phyloP scores from a whole-genome alignment of 2,888 invertebrate species.

The Lydus trimaculatus region DNA sequence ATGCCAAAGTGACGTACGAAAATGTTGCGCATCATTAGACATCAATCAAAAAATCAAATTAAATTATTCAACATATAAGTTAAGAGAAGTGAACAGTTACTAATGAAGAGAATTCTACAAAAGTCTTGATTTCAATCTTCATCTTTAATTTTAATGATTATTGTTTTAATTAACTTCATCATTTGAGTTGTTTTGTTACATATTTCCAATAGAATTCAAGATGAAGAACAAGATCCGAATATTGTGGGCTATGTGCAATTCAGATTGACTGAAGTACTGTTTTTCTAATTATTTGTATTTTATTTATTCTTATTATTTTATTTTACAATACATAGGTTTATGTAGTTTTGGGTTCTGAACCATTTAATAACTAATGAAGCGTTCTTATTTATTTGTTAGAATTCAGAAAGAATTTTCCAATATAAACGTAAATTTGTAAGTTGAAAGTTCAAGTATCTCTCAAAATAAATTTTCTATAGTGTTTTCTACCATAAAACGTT shows the following conservation, averaged over 20 bases:
- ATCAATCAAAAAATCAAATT: not conserved
- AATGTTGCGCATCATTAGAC: constrained; percentile 45
- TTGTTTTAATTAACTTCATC: too few relatives aligned
- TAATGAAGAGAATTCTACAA: not conserved
- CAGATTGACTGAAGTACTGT: not conserved
- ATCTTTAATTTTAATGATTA: not conserved
- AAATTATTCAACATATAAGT: not conserved
- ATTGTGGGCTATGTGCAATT: not conserved
- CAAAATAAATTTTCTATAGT: too few relatives aligned
- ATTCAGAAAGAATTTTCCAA: too few relatives aligned
- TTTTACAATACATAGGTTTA: not conserved
- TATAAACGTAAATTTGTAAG: too few relatives aligned
- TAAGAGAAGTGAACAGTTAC: not conserved
- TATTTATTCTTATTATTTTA: not conserved
- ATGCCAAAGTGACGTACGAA: constrained; percentile 77
- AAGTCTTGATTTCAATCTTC: not conserved
- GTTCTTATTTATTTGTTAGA: too few relatives aligned
- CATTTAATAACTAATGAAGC: too few relatives aligned
- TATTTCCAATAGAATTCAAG: not conserved
- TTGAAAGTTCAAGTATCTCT: too few relatives aligned
- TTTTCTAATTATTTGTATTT: not conserved
- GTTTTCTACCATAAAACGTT: too few relatives aligned
- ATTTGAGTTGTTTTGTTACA: too few relatives aligned
- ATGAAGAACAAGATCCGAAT: not conserved
- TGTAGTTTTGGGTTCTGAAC: not conserved